phyloP scores from a whole-genome alignment of 2,888 invertebrate genomes.

The Amphimallon solstitiale region DNA sequence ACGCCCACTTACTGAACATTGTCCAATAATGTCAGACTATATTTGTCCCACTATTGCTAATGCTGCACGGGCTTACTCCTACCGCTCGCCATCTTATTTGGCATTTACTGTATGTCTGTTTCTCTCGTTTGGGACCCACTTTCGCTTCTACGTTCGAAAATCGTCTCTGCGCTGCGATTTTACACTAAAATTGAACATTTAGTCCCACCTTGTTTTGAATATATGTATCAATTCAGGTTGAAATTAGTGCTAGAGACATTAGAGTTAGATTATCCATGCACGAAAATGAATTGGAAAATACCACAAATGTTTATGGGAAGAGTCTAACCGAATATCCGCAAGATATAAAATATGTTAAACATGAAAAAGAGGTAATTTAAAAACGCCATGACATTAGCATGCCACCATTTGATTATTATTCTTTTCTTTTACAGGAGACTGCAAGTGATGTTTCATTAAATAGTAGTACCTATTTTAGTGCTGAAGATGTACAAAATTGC shows the following conservation, averaged over 20 bases:
- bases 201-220: background rate
- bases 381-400: background rate
- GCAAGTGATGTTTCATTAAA: constrained; percentile 40
- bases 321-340: constrained; percentile 8
- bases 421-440: constrained; percentile 27
- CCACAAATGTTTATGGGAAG: background rate
- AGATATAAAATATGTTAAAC: constrained; percentile 5
- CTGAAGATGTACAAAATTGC: too few relatives aligned
- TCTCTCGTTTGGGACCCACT: too few relatives aligned
- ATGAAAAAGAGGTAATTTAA: constrained; percentile 13
- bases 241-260: constrained; percentile 85
- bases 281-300: constrained; percentile 46
- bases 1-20: too few relatives aligned
- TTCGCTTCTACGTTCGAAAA: too few relatives aligned
- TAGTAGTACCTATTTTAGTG: constrained; percentile 46
- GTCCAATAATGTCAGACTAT: too few relatives aligned
- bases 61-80: too few relatives aligned
- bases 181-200: too few relatives aligned
- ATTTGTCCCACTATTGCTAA: too few relatives aligned
- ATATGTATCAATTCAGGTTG: constrained; percentile 65
- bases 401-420: constrained; percentile 4
- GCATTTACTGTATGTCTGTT: too few relatives aligned
- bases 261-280: constrained; percentile 70
- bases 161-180: too few relatives aligned
- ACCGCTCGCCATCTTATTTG: too few relatives aligned